These are phyloP conservation scores for Nomada flava DNA, from an alignment of 2,888 invertebrate species.

Conservation along the genomic window DNA sequence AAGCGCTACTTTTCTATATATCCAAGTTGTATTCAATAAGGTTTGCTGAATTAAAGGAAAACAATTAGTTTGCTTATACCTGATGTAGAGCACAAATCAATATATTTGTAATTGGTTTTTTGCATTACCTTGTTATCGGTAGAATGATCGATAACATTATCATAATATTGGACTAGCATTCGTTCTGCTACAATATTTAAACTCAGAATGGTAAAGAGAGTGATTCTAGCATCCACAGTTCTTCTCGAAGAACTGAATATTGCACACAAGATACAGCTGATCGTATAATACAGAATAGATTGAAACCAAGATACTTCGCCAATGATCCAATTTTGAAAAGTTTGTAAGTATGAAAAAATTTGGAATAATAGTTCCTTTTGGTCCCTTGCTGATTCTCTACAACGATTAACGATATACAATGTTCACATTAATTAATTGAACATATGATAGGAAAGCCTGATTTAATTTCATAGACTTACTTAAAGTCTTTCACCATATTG, in stretches of 20 bases:
- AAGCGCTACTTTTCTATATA: slow-evolving; percentile 74
- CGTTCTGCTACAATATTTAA: slow-evolving; percentile 85
- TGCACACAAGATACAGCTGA: slow-evolving; percentile 85
- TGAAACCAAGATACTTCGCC: slow-evolving; percentile 88
- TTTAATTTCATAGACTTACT: slow-evolving; percentile 73
- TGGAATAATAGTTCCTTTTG: slow-evolving; percentile 86
- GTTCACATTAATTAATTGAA: background rate
- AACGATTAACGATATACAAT: slow-evolving; percentile 30
- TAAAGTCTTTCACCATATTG: slow-evolving; percentile 85
- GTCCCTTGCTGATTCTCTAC: slow-evolving; percentile 85
- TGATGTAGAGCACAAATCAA: background rate
- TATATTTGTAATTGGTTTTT: background rate
- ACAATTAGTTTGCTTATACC: background rate
- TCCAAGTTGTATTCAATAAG: slow-evolving; percentile 74
- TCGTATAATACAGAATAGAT: slow-evolving; percentile 86
- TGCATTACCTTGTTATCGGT: slow-evolving; percentile 73
- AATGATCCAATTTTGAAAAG: slow-evolving; percentile 87
- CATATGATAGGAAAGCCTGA: background rate
- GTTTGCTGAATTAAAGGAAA: slow-evolving; percentile 59
- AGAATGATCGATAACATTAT: slow-evolving; percentile 61
- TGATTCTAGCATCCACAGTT: slow-evolving; percentile 86
- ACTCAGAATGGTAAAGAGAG: slow-evolving; percentile 85
- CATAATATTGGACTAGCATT: slow-evolving; percentile 79
- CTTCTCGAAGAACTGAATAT: slow-evolving; percentile 86
- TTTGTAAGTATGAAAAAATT: slow-evolving; percentile 85